A percentile compares a stretch with the other conserved stretches of the same genome.
Evolutionary conservation across 2,888 invertebrate species (phyloP).

Genomic region (Atrina japonica): DNA sequence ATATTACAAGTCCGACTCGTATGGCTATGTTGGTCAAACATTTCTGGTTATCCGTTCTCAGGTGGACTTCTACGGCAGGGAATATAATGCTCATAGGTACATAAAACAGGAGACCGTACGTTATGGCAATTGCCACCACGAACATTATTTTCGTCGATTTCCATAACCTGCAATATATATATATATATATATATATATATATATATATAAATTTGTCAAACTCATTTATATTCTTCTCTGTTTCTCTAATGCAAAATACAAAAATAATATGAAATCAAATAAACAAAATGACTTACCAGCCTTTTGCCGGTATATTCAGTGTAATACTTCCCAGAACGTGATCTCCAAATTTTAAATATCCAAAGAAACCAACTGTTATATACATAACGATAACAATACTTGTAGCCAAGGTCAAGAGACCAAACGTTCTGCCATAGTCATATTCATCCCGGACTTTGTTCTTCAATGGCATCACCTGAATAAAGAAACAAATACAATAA

Average conservation of each 20-base stretch:
- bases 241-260: too few species aligned
- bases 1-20: conserved; percentile 65
- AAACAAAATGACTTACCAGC: background rate
- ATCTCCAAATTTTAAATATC: conserved; percentile 93
- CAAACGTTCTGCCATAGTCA: conserved; percentile 92
- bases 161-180: conserved; percentile 85
- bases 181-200: too few species aligned
- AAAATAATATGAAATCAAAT: too few species aligned
- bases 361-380: conserved; percentile 94
- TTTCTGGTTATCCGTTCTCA: conserved; percentile 27
- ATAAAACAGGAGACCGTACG: conserved; percentile 96
- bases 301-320: conserved; percentile 83
- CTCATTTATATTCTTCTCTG: too few species aligned
- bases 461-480: conserved; percentile 95
- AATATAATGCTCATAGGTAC: conserved; percentile 95
- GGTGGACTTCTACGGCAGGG: conserved; percentile 84
- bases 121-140: conserved; percentile 94
- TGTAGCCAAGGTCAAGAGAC: conserved; percentile 91
- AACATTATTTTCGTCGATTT: conserved; percentile 92
- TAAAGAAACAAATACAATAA: too few species aligned
- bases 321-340: conserved; percentile 91
- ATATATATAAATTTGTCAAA: too few species aligned
- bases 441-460: conserved; percentile 94
- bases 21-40: conserved; percentile 66
- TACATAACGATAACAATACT: conserved; percentile 91